Percentiles rank a stretch among this genome's conserved stretches.
Evolutionary conservation across 1,140 invertebrate species (phyloP).

Genomic region (Zaprionus gabonicus): DNA sequence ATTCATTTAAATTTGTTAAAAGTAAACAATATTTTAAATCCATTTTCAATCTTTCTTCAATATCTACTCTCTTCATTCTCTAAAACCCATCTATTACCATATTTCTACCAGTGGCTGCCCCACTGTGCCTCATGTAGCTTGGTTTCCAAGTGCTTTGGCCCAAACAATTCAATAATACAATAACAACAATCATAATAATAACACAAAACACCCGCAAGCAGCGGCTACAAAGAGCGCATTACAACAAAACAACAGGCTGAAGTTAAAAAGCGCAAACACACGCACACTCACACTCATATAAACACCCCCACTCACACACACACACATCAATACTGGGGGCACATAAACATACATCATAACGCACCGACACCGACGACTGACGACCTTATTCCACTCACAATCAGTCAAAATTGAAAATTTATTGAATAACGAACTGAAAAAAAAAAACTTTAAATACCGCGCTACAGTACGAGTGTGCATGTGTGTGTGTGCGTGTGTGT

Average conservation of each 20-base stretch:
- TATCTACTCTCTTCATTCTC: too few species aligned
- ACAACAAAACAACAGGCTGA: slow-evolving; percentile 51
- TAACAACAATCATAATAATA: slow-evolving; percentile 84
- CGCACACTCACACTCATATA: slow-evolving; percentile 33
- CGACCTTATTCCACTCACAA: slow-evolving; percentile 84
- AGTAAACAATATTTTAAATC: too few species aligned
- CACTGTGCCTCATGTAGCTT: slow-evolving; percentile 50
- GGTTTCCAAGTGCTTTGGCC: slow-evolving; percentile 77
- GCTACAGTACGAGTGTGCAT: background rate
- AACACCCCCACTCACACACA: slow-evolving; percentile 16
- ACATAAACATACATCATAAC: slow-evolving; percentile 79
- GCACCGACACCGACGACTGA: slow-evolving; percentile 66
- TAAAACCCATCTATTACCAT: too few species aligned
- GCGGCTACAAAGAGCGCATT: slow-evolving; percentile 55
- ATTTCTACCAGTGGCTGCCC: too few species aligned
- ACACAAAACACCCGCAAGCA: slow-evolving; percentile 71
- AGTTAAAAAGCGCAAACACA: slow-evolving; percentile 60
- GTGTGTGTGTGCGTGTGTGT: slow-evolving; percentile 11
- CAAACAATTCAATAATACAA: slow-evolving; percentile 83
- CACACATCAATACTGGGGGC: slow-evolving; percentile 15
- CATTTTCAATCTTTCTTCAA: too few species aligned
- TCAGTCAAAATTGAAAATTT: slow-evolving; percentile 84
- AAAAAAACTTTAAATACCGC: slow-evolving; percentile 35
- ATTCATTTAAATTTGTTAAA: too few species aligned
- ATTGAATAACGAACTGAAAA: slow-evolving; percentile 75